phyloP scores from a whole-genome alignment of 2,888 invertebrate genomes.

The Meteorus colon region DNA sequence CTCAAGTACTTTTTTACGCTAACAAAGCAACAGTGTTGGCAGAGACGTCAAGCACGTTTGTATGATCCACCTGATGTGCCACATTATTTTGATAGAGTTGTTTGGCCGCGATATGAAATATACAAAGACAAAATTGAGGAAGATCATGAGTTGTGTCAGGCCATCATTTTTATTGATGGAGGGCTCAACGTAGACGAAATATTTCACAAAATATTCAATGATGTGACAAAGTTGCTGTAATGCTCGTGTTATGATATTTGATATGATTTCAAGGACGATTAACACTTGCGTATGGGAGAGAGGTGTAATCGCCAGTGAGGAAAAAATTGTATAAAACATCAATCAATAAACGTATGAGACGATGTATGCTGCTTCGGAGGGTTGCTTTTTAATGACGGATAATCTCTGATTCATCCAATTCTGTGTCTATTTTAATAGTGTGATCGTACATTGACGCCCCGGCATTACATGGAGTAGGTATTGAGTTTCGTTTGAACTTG shows the following conservation, averaged over 20 bases:
- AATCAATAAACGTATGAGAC: too few species aligned
- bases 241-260: not conserved
- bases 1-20: conserved; percentile 84
- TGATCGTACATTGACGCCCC: conserved; percentile 60
- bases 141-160: conserved; percentile 54
- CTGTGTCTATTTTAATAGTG: conserved; percentile 56
- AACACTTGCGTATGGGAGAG: too few species aligned
- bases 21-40: conserved; percentile 80
- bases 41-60: conserved; percentile 77
- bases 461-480: conserved; percentile 71
- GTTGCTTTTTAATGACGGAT: not conserved
- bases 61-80: conserved; percentile 91
- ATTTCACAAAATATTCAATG: conserved; percentile 55
- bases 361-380: not conserved
- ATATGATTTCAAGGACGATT: too few species aligned
- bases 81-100: conserved; percentile 90
- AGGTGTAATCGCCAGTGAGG: too few species aligned
- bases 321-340: too few species aligned
- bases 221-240: conserved; percentile 47
- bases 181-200: conserved; percentile 52
- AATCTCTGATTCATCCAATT: conserved; percentile 29
- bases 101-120: conserved; percentile 90
- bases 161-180: conserved; percentile 64
- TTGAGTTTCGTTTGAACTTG: conserved; percentile 70
- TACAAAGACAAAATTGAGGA: conserved; percentile 74